phyloP scores from a whole-genome alignment of 2,888 invertebrate genomes.

The Lapara coniferarum region DNA sequence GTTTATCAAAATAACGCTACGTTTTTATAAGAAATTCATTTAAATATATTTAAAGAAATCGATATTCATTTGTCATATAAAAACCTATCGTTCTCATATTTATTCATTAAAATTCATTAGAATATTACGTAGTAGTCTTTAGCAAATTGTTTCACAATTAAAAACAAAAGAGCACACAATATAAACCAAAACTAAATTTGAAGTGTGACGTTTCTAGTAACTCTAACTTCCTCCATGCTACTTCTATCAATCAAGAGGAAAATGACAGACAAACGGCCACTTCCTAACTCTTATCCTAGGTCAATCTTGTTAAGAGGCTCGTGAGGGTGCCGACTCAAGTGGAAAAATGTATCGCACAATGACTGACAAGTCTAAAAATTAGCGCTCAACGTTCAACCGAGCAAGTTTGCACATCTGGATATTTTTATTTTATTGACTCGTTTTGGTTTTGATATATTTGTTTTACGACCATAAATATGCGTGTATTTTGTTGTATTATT shows the following conservation, averaged over 20 bases:
- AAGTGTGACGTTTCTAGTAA: conserved; percentile 43
- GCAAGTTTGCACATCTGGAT: neutral
- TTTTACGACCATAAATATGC: no score
- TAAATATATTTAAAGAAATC: no score
- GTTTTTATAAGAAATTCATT: no score
- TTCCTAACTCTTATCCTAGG: conserved; percentile 76
- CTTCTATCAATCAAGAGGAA: conserved; percentile 68
- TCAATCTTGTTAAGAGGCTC: conserved; percentile 64
- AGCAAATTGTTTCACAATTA: no score
- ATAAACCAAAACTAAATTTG: neutral
- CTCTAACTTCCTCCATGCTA: conserved; percentile 39
- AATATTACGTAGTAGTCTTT: no score
- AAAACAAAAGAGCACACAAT: no score
- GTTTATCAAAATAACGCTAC: no score
- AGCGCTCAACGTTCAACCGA: neutral
- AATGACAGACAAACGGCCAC: conserved; percentile 70
- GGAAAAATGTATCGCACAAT: conserved; percentile 11
- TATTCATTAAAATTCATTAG: no score
- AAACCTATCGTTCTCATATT: no score
- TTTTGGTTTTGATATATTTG: no score
- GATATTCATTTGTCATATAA: no score
- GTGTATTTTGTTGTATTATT: no score
- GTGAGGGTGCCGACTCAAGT: conserved; percentile 19
- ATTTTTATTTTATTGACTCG: neutral
- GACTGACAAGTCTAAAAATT: neutral